Conservation (phyloP, 2,888 invertebrate species). For the Pogonocherus hispidulus region DNA sequence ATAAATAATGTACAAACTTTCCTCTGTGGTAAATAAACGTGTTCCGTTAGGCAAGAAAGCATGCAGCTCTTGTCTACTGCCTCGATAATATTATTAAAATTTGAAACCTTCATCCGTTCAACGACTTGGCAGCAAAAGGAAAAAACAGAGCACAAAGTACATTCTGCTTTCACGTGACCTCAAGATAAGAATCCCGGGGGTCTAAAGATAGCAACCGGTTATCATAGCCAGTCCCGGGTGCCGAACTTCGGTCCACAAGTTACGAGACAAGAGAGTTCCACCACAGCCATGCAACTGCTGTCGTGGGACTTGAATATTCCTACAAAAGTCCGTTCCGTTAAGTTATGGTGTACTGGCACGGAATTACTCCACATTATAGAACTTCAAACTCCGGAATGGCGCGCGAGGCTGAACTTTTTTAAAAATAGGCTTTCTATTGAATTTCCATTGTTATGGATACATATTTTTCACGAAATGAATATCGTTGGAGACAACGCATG, state of each 20-base stretch:
- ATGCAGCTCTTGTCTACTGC: constrained; percentile 16
- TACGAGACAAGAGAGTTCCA: constrained; percentile 52
- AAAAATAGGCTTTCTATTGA: not conserved
- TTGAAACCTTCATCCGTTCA: constrained; percentile 50
- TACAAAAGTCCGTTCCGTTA: constrained; percentile 49
- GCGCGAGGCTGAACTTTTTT: not conserved
- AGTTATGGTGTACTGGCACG: constrained; percentile 57
- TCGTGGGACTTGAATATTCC: constrained; percentile 54
- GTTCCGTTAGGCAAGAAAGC: constrained; percentile 8
- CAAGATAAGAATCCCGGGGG: constrained; percentile 55
- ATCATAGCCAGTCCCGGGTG: constrained; percentile 49
- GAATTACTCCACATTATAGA: constrained; percentile 41
- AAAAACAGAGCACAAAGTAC: constrained; percentile 37
- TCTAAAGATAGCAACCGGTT: constrained; percentile 50
- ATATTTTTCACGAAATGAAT: not conserved
- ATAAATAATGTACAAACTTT: not conserved
- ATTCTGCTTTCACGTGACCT: constrained; percentile 49
- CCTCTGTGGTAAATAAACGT: not conserved
- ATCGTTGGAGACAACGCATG: no score
- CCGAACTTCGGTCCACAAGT: constrained; percentile 46
- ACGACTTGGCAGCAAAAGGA: constrained; percentile 46
- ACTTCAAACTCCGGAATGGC: not conserved
- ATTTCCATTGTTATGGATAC: not conserved
- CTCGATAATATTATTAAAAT: constrained; percentile 50
- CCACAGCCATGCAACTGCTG: constrained; percentile 59